Evolutionary conservation across 2,113 vertebrate genomes (phyloP).

Genomic region (Perca fluviatilis): DNA sequence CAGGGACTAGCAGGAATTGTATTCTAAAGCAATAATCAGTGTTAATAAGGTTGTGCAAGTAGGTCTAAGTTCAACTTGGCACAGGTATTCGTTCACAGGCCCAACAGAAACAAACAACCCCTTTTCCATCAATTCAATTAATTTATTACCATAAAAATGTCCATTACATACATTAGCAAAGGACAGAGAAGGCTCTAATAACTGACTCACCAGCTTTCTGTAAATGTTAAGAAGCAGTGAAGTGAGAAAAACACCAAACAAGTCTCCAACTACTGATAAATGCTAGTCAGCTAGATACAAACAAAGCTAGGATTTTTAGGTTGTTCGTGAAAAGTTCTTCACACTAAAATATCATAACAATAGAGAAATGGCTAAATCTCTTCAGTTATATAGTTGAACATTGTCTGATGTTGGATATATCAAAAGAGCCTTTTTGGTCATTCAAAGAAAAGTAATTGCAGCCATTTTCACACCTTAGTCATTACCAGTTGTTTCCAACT

Average conservation of each 20-base stretch:
- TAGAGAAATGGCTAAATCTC: not conserved
- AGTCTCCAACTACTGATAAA: not conserved
- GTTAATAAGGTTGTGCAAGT: not conserved
- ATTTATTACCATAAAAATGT: not conserved
- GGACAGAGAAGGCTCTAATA: not conserved
- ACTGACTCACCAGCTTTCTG: not conserved
- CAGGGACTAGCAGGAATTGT: not conserved
- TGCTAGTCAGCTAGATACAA: not conserved
- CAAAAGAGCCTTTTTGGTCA: not conserved
- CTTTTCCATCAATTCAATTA: not conserved
- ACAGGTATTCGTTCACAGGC: not conserved
- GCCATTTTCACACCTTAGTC: not conserved
- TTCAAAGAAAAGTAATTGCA: not conserved
- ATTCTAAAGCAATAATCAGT: not conserved
- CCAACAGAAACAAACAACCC: not conserved
- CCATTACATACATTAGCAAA: not conserved
- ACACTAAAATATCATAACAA: not conserved
- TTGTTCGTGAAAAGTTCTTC: not conserved
- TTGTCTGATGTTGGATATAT: not conserved
- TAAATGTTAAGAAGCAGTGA: not conserved
- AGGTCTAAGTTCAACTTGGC: not conserved
- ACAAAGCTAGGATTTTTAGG: not conserved
- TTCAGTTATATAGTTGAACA: not conserved
- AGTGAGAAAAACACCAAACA: not conserved
- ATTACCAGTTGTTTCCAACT: not conserved